phyloP scores from a whole-genome alignment of 2,113 vertebrate species.

The Pangasianodon hypophthalmus region DNA sequence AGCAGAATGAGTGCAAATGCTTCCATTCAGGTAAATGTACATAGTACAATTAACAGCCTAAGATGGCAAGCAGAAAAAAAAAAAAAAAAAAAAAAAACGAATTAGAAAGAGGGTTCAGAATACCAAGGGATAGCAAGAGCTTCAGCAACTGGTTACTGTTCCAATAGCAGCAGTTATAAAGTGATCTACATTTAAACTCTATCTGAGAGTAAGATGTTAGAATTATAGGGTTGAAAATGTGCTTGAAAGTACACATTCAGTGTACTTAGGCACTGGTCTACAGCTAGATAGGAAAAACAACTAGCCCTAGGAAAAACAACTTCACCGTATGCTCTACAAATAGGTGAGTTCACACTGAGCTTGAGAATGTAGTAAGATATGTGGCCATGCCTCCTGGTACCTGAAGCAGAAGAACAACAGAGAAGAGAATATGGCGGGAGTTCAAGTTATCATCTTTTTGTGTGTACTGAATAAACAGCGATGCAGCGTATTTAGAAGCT shows the following conservation, averaged over 20 bases:
- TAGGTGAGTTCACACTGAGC: too few species aligned
- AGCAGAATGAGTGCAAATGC: background rate
- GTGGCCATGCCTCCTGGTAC: too few species aligned
- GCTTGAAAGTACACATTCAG: background rate
- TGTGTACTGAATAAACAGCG: too few species aligned
- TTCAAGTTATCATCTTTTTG: background rate
- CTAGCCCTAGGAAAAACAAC: too few species aligned
- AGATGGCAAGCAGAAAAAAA: background rate
- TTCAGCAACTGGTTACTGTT: background rate
- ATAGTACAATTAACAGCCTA: background rate
- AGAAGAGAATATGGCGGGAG: too few species aligned
- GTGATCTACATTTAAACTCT: background rate
- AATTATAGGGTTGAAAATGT: background rate
- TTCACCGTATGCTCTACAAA: too few species aligned
- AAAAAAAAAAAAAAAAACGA: background rate
- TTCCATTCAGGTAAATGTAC: background rate
- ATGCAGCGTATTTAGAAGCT: too few species aligned
- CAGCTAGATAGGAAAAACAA: too few species aligned
- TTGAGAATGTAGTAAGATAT: too few species aligned
- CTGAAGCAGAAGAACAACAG: too few species aligned
- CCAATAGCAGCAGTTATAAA: background rate
- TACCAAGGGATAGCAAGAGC: background rate
- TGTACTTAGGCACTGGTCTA: background rate
- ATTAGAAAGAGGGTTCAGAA: background rate
- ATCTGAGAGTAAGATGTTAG: background rate